Percentiles rank a stretch among this genome's conserved stretches.
Evolutionary conservation across 2,888 invertebrate species (phyloP).

Genomic region (Melangyna quadrimaculata): DNA sequence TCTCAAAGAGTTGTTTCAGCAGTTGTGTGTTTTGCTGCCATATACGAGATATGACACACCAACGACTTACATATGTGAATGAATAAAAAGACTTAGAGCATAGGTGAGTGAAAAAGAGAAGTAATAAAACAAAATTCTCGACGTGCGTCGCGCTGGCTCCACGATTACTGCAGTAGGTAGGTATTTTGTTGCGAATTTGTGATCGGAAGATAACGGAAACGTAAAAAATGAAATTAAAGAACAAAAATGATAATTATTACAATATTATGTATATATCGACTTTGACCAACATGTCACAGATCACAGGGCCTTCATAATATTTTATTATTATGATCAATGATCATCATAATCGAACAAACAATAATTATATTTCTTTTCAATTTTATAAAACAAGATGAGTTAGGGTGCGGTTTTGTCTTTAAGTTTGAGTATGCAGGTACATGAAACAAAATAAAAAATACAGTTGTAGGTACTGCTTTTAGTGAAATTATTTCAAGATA

Average conservation of each 20-base stretch:
- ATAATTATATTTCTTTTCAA: background rate
- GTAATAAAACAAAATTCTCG: constrained; percentile 17
- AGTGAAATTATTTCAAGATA: constrained; percentile 35
- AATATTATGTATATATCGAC: too few species aligned
- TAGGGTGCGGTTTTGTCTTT: constrained; percentile 54
- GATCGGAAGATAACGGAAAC: background rate
- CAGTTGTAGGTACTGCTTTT: constrained; percentile 16
- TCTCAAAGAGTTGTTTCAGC: constrained; percentile 5
- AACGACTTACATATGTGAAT: constrained; percentile 35
- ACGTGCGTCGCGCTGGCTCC: background rate
- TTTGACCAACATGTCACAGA: constrained; percentile 11
- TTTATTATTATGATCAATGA: constrained; percentile 7
- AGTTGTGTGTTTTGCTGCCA: constrained; percentile 4
- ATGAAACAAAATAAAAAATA: background rate
- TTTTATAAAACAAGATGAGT: constrained; percentile 45
- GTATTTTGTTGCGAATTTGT: background rate
- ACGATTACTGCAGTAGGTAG: background rate
- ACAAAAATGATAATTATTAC: background rate
- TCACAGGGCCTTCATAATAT: constrained; percentile 18
- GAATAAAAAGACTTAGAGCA: constrained; percentile 1
- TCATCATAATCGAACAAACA: constrained; percentile 34
- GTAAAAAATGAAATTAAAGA: background rate
- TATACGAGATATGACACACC: constrained; percentile 4
- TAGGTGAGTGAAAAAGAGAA: constrained; percentile 24
- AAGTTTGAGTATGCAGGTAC: background rate